Evolutionary conservation across 2,797 vertebrate genomes (phyloP), one percentile per base, ranked within the genome.

Genomic region (Spondyliosoma cantharus): DNA sequence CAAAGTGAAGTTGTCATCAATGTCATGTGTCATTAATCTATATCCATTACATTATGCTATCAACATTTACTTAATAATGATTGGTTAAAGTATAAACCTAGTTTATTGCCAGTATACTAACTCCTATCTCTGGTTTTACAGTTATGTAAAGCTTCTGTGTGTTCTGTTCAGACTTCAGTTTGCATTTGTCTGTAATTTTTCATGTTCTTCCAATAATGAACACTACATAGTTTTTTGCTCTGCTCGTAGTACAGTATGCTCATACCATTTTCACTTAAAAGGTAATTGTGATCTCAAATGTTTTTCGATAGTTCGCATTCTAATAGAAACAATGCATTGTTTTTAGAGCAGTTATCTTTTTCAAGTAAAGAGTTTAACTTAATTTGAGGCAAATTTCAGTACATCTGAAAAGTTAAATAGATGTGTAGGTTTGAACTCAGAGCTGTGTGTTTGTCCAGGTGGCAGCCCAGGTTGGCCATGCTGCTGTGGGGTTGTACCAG

Each of bases 381-480:
- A 5, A 22, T 49, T 72, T 42, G 5, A 48, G 49, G 16, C 48
- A 20, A 37, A 37, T 53, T 27, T 25, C 13, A 60, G 7, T 43
- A 2, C 0, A 1, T 13, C 37, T 61, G 9, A 25, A 50, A 58
- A 32, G 3, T 2, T 12, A 7, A 5, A 16, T 54, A 37, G 22
- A 25, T 69, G 27, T 49, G 4, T n/a, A 67, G 20, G 22, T 61
- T 27, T 82, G 7, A 67, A 25, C 45, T 85, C 3, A 1, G 25
- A 68, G 22, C 3, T 11, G 13, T 86, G 27, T 74, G 52, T 80
- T 20, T 84, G 73, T 86, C 53, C 86, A 96, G 96, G 90, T 96
- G 48, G 96, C 96, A 2, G 95, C 95, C 0, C 96, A 96, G 90
- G 96, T 96, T 8, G 96, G 95, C 5, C 96, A 96, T 42, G 96